Base-by-base conservation (phyloP, 92 coral and sea anemone species). In the Parazoanthus darwini region DNA sequence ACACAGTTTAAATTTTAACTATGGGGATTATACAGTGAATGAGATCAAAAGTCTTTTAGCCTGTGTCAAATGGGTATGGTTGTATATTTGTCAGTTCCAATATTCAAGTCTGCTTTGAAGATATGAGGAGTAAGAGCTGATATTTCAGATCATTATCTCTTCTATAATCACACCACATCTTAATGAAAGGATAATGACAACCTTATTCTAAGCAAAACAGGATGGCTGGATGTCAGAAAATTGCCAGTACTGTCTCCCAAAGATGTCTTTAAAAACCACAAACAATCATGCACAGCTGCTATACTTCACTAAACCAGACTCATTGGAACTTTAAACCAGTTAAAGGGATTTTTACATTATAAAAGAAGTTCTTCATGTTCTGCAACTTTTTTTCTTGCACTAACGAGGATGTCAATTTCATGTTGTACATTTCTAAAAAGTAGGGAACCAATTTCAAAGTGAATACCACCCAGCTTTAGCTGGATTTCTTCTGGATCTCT, bases 61-160 rank as follows among this genome's bases (percentile, higher is more conserved):
- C 77, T 43, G 26, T 73, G 78, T 84, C 79, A 48, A 44, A 70
- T 66, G 56, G 56, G 10, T 44, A 35, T 80, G 42, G 58, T 54
- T 80, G 20, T 39, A 7, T 8, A 35, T 44, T 68, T 26, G 56
- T 56, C 39, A 39, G 59, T 79, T 79, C 35, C 59, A 46, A 79
- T 79, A 79, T 46, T 46, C 18, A 48, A 54, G 38, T 16, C 82
- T 50, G 82, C 35, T 79, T 46, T 35, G 8, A 72, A 51, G 26
- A 14, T 29, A 70, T 26, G 44, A 84, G 79, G 39, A 68, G 44
- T 46, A 11, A 29, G 25, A 50, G 87, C 87, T 70, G 79, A 73
- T 84, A 48, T 70, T 29, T 83, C 66, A 18, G 78, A 84, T 84
- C 87, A 84, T 70, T 84, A 84, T 84, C 87, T 66, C 18, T 25